Conservation (phyloP, 2,888 invertebrate species). For the Agonopterix subpropinquella region DNA sequence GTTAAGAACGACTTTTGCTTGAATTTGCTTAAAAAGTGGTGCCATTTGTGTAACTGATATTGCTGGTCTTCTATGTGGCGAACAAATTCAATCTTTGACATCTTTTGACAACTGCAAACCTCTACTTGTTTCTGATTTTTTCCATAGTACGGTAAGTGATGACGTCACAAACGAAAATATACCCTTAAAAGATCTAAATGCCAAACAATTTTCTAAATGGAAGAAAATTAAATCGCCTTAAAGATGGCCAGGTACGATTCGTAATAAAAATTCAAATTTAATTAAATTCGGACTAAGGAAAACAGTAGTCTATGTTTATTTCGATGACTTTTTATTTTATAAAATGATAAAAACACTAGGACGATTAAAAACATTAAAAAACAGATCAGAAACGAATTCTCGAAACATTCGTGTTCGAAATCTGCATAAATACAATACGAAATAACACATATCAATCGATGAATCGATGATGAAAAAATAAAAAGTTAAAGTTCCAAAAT, state of each 20-base stretch:
- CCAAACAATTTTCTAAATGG: too few species aligned
- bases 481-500: conserved; percentile 31
- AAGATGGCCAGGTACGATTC: conserved; percentile 1
- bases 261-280: conserved; percentile 19
- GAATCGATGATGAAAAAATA: conserved; percentile 16
- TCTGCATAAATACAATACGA: conserved; percentile 26
- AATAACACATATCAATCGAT: conserved; percentile 26
- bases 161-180: too few species aligned
- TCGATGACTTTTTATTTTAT: conserved; percentile 23
- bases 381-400: conserved; percentile 26
- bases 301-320: conserved; percentile 42
- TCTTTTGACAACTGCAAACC: too few species aligned
- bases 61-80: too few species aligned
- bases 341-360: conserved; percentile 22
- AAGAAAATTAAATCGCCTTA: not conserved
- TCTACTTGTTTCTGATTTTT: too few species aligned
- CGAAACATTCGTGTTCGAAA: conserved; percentile 26
- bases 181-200: too few species aligned
- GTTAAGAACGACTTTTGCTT: too few species aligned
- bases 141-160: too few species aligned
- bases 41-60: too few species aligned
- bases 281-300: conserved; percentile 18
- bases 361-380: not conserved
- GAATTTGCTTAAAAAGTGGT: too few species aligned
- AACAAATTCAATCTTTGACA: too few species aligned